Percentiles rank a stretch among this genome's conserved stretches.
Evolutionary conservation across 2,797 vertebrate genomes (phyloP).

Genomic region (Sebastes umbrosus): DNA sequence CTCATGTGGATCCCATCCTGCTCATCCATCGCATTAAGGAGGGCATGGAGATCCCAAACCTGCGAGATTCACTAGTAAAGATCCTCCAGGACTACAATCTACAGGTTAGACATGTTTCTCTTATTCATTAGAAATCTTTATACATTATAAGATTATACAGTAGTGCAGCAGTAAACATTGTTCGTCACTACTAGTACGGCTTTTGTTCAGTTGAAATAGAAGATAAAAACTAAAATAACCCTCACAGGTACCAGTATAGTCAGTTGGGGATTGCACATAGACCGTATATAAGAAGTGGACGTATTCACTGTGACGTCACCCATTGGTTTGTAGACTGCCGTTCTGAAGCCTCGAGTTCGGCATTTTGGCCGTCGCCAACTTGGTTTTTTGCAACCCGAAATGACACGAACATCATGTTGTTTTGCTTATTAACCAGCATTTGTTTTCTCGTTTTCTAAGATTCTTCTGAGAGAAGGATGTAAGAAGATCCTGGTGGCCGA

Average conservation of each 20-base stretch:
- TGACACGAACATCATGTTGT: not conserved
- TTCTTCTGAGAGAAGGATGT: constrained; percentile 95
- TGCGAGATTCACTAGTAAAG: constrained; percentile 97
- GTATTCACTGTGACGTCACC: rapidly evolving
- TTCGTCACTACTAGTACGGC: not conserved
- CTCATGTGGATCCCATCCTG: constrained; percentile 96
- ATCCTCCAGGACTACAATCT: constrained; percentile 99
- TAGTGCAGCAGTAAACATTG: not conserved
- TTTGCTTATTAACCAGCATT: not conserved
- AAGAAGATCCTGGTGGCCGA: constrained; percentile 99
- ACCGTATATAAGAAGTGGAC: no score
- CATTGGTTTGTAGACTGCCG: no score
- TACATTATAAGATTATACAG: not conserved
- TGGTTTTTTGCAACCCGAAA: rapidly evolving
- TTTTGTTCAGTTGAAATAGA: not conserved
- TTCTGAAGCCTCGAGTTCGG: no score
- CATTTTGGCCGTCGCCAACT: no score
- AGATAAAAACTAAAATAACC: not conserved
- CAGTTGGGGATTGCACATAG: no score
- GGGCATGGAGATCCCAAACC: constrained; percentile 98
- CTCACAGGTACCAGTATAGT: not conserved
- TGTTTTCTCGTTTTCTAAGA: constrained; percentile 76
- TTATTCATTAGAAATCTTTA: not conserved
- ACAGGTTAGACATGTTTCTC: constrained; percentile 81
- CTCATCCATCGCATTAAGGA: constrained; percentile 98